Base-by-base conservation (phyloP, 2,888 invertebrate species). In the Coremacera marginata region DNA sequence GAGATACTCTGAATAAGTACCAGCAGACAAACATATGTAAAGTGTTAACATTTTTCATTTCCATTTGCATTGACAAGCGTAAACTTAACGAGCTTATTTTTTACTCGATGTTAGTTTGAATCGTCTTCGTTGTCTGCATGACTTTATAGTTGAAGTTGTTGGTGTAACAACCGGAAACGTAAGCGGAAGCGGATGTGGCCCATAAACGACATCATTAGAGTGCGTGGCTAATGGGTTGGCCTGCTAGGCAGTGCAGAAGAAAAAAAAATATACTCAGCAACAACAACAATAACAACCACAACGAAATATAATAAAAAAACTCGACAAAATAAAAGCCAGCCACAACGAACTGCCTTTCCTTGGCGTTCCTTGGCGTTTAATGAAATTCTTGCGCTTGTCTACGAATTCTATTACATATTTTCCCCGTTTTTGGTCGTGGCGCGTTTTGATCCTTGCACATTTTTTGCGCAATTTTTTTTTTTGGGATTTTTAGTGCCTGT, bases 221-320 rank as follows among this genome's bases (percentile, higher is more conserved):
- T 55, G 70, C 70, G 70, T 70, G 55, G 70, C 70, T 70, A 73
- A 73, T 16, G 62, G 60, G 72, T 73, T 60, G 25, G 22, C 51
- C 51, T 68, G 34, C 62, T 62, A 25, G 14, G 7, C 8, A 7
- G 9, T 11, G 27, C 16, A 8, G 11, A 16, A 27, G 62, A 27
- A 16, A 19, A 14, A 57, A 57, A 60, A 60, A 5, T n/a, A 60
- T 25, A 19, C 57, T 19, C n/a, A 22, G 34, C 37, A 16, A 55
- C 16, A 70, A 70, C 34, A 70, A 70, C 57, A 74, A 68, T 52
- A 78, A 77, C 78, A 79, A 78, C 76, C 78, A 79, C 81, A 83
- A 71, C 0, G 52, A 72, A 9, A 72, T 22, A 27, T 4, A n/a
- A 67, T 11, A 74, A 34, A 25, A n/a, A 73, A 73, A 68, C 31